Evolutionary conservation across 2,797 vertebrate genomes (phyloP), one percentile per base, ranked within the genome.

Genomic region (Nyctibius grandis): DNA sequence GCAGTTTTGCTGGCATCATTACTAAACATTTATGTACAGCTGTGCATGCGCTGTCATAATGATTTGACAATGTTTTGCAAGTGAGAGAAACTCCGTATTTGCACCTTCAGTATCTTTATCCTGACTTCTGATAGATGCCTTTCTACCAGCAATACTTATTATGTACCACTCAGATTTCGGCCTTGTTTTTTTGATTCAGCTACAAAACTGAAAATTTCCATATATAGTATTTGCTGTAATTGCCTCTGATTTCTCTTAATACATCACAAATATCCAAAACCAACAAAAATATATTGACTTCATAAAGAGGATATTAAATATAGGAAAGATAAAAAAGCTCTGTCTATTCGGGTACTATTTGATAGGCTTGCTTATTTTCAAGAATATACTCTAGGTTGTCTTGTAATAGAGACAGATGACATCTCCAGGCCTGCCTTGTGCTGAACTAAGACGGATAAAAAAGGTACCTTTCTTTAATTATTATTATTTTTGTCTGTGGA

Each of bases 51-150:
- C 63, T 85, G 54, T 85, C 72, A 82, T 42, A 73, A 61, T 89
- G 72, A 91, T 85, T 73, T 92, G 59, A 73, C 70, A 91, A 78
- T 87, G 65, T 95, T 94, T 82, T 93, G 60, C 67, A 89, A 92
- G 44, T 0, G 3, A 82, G 50, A 93, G 73, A 77, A 95, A 88
- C 48, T 90, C 50, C 53, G 23, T 44, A 16, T 92, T 89, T 95
- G 34, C 34, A 36, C 78, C 44, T 90, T 90, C 3, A 3, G 34
- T 72, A 82, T 54, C 54, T 93, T 85, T 88, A 40, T 65, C 38
- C 38, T 59, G 56, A 69, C 31, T 76, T 79, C 12, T 34, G 11
- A 74, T 34, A 73, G 59, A 67, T 80, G 45, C 21, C 22, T 67
- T 92, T 95, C 56, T 57, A 53, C 47, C 44, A 85, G 53, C 26